A percentile compares a stretch with the other conserved stretches of the same genome.
Evolutionary conservation across 1,140 invertebrate species (phyloP).

Genomic region (Lasioglossum albipes): DNA sequence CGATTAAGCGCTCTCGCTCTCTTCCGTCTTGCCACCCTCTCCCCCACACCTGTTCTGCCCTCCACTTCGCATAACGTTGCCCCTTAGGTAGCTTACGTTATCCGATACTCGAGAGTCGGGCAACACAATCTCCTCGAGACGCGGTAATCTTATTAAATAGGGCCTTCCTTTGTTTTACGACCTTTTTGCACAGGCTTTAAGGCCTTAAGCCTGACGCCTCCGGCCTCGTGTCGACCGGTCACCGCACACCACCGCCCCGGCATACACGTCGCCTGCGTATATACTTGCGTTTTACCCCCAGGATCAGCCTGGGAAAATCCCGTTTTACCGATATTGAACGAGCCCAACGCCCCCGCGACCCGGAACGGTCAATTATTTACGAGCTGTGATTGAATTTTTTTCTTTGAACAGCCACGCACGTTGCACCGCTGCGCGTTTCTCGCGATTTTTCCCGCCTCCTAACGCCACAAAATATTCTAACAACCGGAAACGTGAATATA

Average conservation of each 20-base stretch:
- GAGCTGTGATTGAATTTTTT: conserved; percentile 46
- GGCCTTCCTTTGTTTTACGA: conserved; percentile 72
- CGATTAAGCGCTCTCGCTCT: conserved; percentile 41
- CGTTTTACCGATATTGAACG: conserved; percentile 58
- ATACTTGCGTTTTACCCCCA: conserved; percentile 45
- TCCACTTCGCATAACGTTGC: conserved; percentile 30
- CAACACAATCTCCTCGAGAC: conserved; percentile 69
- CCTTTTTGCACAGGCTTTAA: conserved; percentile 71
- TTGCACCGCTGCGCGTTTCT: background rate
- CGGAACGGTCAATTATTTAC: conserved; percentile 53
- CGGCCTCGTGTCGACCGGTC: conserved; percentile 35
- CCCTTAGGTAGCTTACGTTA: conserved; percentile 65
- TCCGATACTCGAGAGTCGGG: conserved; percentile 67
- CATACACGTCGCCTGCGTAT: conserved; percentile 49
- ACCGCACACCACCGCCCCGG: conserved; percentile 12
- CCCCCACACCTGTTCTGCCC: background rate
- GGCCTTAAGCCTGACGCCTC: conserved; percentile 63
- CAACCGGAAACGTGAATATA: too few species aligned
- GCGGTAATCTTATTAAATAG: conserved; percentile 74
- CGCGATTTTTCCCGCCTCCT: too few species aligned
- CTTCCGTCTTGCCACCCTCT: conserved; percentile 19
- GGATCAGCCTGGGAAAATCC: conserved; percentile 59
- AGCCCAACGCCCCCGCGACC: conserved; percentile 6
- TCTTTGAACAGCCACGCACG: background rate
- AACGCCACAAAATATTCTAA: too few species aligned